Evolutionary conservation across 2,113 vertebrate genomes (phyloP), one percentile per base, ranked within the genome.

Genomic region (Odocoileus virginianus): DNA sequence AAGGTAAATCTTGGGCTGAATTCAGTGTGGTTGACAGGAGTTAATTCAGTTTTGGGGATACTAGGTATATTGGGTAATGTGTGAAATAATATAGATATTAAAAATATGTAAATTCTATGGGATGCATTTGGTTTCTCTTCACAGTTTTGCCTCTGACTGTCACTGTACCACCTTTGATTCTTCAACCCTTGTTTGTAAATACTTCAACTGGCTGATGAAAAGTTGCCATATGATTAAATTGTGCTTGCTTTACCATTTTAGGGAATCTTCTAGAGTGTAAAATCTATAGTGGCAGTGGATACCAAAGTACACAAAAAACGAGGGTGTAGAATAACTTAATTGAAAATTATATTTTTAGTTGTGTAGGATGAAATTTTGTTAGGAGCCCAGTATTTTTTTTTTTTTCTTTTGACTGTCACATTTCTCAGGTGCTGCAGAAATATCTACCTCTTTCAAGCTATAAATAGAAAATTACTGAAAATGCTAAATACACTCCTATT

Each of bases 391-490:
- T 43, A 25, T 89, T 40, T 94, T 45, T 25, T 87, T 33, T 88
- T 57, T 58, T 50, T 98, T 90, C 45, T 98, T 98, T 96, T 57
- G 57, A 82, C 98, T 98, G 98, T 98, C 99, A 99, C 98, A 98
- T 99, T 98, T 99, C 99, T 99, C 99, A 99, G 99, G 99, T 99
- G 99, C 99, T 98, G 98, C 98, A 99, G 98, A 99, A 98, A 27
- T 99, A 99, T 99, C 99, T 99, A 99, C 99, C 99, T 99, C 99
- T 99, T 90, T 98, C 98, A 99, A 98, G 98, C 98, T 98, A 96
- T 98, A 98, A 98, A 98, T 98, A 98, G 98, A 98, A 99, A 98
- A 27, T 60, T 60, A 99, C 99, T 99, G 99, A 99, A 98, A 85
- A 98, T 98, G 98, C 98, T 99, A 98, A 98, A 98, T 96, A 60